Percentiles rank a stretch among this genome's conserved stretches.
Evolutionary conservation across 2,797 vertebrate genomes (phyloP).

Genomic region (Syncerus caffer): DNA sequence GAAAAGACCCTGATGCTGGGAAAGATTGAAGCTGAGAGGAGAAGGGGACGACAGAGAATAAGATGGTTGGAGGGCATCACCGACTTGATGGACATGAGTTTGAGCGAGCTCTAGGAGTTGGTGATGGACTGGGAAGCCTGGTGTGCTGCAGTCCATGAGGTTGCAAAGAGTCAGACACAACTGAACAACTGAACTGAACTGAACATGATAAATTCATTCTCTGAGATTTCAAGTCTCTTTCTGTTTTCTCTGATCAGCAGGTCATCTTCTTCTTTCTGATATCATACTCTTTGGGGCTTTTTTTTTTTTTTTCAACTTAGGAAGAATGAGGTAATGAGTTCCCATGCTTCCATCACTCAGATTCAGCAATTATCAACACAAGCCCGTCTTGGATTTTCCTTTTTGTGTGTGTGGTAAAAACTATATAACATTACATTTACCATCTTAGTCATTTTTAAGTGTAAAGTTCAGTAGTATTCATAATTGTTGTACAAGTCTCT

Average conservation of each 20-base stretch:
- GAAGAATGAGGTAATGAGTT: constrained; percentile 2
- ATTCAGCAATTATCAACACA: neutral
- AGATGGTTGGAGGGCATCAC: neutral
- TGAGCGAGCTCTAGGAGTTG: neutral
- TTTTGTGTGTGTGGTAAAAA: neutral
- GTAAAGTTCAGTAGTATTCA: neutral
- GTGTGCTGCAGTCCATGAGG: neutral
- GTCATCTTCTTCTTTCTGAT: neutral
- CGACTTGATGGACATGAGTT: neutral
- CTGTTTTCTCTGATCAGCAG: neutral
- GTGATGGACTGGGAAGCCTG: neutral
- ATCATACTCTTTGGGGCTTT: neutral
- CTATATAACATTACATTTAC: neutral
- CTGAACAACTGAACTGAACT: neutral
- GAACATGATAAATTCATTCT: neutral
- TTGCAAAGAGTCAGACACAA: neutral
- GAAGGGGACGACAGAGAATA: neutral
- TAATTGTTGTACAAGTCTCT: neutral
- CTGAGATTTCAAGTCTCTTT: neutral
- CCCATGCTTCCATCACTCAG: neutral
- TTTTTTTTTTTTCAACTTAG: neutral
- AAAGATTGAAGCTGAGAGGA: neutral
- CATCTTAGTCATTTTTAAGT: neutral
- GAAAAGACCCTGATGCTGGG: neutral
- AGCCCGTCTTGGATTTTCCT: neutral